A percentile compares a stretch with the other conserved stretches of the same genome.
Conservation (phyloP, 2,888 invertebrate species). For the Pecten maximus region DNA sequence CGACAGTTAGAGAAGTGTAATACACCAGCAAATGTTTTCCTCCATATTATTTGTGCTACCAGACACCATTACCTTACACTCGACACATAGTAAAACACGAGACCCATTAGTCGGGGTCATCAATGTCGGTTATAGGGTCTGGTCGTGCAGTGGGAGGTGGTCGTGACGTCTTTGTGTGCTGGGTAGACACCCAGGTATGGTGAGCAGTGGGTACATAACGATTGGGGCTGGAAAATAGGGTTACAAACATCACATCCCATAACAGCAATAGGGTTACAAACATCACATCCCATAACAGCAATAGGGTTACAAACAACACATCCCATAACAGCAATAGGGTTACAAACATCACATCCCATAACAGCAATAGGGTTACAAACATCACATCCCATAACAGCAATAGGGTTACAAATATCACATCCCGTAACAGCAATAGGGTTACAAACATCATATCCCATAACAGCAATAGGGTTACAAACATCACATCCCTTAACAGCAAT, state of each 20-base stretch:
- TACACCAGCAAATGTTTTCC: slow-evolving; percentile 11
- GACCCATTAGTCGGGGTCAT: slow-evolving; percentile 46
- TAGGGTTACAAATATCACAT: too few species aligned
- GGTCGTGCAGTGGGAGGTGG: slow-evolving; percentile 54
- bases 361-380: too few species aligned
- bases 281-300: too few species aligned
- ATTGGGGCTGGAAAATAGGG: slow-evolving; percentile 63
- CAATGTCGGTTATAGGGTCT: slow-evolving; percentile 41
- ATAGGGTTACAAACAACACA: too few species aligned
- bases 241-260: slow-evolving; percentile 5
- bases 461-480: too few species aligned
- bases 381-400: too few species aligned
- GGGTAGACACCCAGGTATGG: slow-evolving; percentile 65
- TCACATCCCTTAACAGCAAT: too few species aligned
- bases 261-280: too few species aligned
- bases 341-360: too few species aligned
- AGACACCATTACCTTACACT: not conserved
- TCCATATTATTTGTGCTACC: not conserved
- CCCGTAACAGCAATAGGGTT: too few species aligned
- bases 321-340: too few species aligned
- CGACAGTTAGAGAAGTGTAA: not conserved
- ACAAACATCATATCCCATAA: too few species aligned
- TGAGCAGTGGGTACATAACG: slow-evolving; percentile 62
- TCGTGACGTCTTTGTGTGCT: slow-evolving; percentile 60
- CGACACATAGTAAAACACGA: not conserved